A percentile compares a stretch with the other conserved stretches of the same genome.
These are phyloP conservation scores for Trichogramma dendrolimi DNA, from an alignment of 2,888 invertebrate genomes.

Conservation along the genomic window DNA sequence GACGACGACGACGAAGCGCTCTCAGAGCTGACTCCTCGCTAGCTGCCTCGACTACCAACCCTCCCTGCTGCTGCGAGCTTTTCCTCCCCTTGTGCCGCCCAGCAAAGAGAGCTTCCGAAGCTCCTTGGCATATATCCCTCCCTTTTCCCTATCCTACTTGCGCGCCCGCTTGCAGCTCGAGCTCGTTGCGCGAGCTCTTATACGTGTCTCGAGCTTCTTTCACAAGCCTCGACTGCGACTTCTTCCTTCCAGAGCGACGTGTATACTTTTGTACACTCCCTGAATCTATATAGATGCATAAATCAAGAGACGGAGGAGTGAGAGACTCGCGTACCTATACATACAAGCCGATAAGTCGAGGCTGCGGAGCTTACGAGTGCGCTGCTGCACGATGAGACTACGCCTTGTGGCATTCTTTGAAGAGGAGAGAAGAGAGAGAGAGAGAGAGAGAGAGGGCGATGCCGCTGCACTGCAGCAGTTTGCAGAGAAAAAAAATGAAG, in stretches of 20 bases:
- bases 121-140: slow-evolving; percentile 26
- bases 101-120: slow-evolving; percentile 20
- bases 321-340: too few relatives aligned
- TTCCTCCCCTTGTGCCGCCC: neutral
- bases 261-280: slow-evolving; percentile 31
- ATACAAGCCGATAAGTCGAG: too few relatives aligned
- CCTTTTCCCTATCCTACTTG: slow-evolving; percentile 25
- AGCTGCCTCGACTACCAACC: slow-evolving; percentile 27
- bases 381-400: slow-evolving; percentile 9
- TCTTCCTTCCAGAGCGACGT: slow-evolving; percentile 29
- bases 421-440: slow-evolving; percentile 9
- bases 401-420: neutral
- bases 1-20: too few relatives aligned
- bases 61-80: slow-evolving; percentile 6
- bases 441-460: slow-evolving; percentile 9
- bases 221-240: slow-evolving; percentile 31
- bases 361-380: neutral
- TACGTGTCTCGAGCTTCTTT: neutral
- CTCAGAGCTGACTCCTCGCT: too few relatives aligned
- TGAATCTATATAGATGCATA: slow-evolving; percentile 26
- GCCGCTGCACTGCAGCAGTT: neutral
- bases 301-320: slow-evolving; percentile 12
- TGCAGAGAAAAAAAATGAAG: too few relatives aligned
- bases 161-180: slow-evolving; percentile 3
- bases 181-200: too few relatives aligned